Evolutionary conservation across 2,113 vertebrate species (phyloP).

Genomic region (Pygoscelis antarcticus): DNA sequence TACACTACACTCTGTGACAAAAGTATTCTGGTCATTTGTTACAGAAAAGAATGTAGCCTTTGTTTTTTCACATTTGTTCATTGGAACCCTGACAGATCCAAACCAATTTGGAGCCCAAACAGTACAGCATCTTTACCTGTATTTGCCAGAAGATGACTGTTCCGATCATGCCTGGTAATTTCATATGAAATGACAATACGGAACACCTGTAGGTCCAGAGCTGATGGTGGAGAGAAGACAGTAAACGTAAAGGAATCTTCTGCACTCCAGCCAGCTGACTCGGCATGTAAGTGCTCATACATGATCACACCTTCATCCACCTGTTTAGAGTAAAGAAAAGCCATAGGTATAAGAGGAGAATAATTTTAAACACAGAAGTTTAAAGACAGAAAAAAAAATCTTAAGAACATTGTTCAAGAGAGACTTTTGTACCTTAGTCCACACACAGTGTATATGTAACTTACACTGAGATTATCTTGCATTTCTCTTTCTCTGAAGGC

Average conservation of each 20-base stretch:
- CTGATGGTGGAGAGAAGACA: constrained; percentile 79
- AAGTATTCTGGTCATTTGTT: background rate
- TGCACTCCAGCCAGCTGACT: constrained; percentile 77
- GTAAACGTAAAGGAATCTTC: constrained; percentile 85
- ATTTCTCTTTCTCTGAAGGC: background rate
- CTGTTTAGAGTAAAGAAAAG: constrained; percentile 59
- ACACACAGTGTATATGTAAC: background rate
- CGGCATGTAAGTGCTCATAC: constrained; percentile 77
- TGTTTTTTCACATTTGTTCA: background rate
- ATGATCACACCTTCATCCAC: constrained; percentile 80
- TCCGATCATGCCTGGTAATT: constrained; percentile 72
- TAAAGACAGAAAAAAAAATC: background rate
- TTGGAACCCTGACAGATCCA: background rate
- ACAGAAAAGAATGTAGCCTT: background rate
- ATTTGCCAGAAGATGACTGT: constrained; percentile 83
- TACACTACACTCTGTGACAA: background rate
- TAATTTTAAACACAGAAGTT: background rate
- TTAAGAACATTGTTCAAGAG: background rate
- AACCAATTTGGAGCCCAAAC: background rate
- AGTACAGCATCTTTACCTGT: constrained; percentile 75
- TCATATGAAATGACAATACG: constrained; percentile 86
- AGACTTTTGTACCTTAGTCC: background rate
- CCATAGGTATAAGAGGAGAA: background rate
- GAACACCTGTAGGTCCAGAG: constrained; percentile 80
- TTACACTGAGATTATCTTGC: background rate